Percentiles rank a stretch among this genome's conserved stretches.
Conservation (phyloP, 2,888 invertebrate species). For the Sipha maydis region DNA sequence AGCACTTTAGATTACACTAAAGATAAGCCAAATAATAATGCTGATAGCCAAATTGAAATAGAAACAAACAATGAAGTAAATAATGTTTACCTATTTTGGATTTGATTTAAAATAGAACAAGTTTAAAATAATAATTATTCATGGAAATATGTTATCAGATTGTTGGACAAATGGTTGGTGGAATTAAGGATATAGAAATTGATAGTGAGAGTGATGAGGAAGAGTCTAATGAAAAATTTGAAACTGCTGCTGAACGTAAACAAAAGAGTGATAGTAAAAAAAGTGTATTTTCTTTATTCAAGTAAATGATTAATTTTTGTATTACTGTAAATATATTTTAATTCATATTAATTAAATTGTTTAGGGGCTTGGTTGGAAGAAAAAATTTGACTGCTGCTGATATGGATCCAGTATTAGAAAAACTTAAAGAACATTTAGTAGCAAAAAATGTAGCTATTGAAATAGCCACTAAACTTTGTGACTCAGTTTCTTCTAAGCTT, state of each 20-base stretch:
- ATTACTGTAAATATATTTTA: not conserved
- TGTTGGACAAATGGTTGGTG: slow-evolving; percentile 86
- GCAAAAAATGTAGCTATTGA: slow-evolving; percentile 97
- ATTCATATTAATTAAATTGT: slow-evolving; percentile 46
- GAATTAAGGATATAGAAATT: slow-evolving; percentile 83
- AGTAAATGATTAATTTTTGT: slow-evolving; percentile 66
- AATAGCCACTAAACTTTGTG: slow-evolving; percentile 92
- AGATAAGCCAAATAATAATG: slow-evolving; percentile 70
- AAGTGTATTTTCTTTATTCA: slow-evolving; percentile 88
- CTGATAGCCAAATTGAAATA: slow-evolving; percentile 52
- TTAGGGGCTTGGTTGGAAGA: slow-evolving; percentile 81
- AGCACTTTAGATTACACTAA: slow-evolving; percentile 83
- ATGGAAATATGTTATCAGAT: slow-evolving; percentile 70
- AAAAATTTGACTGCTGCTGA: slow-evolving; percentile 85
- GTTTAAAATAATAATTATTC: not conserved
- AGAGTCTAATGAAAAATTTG: slow-evolving; percentile 66
- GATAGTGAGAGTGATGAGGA: slow-evolving; percentile 77
- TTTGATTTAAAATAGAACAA: not conserved
- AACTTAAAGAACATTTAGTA: slow-evolving; percentile 94
- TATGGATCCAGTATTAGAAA: slow-evolving; percentile 88
- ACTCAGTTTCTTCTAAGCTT: slow-evolving; percentile 88
- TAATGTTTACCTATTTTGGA: not conserved
- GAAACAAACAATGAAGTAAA: slow-evolving; percentile 49
- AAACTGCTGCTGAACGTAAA: slow-evolving; percentile 65
- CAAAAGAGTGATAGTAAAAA: slow-evolving; percentile 67